Base-by-base conservation (phyloP, 2,113 vertebrate species). In the Mormyrus iriodes region DNA sequence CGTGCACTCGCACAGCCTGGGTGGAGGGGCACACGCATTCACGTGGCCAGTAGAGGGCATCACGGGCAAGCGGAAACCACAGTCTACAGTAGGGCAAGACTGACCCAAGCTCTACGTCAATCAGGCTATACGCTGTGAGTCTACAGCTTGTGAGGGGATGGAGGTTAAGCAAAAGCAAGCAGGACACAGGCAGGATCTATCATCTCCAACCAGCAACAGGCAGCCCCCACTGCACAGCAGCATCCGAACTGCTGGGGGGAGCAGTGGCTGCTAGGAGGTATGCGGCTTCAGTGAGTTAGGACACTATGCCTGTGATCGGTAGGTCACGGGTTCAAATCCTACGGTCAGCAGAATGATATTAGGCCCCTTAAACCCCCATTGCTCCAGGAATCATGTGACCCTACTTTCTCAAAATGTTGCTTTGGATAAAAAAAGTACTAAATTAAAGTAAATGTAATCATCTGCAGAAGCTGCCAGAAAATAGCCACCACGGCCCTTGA, bases 1-100 rank as follows among this genome's bases (percentile, higher is more conserved):
- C 1, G 98, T 99, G 94, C 98, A 99, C 93, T 99, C 98, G 83
- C 97, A 99, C 92, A 99, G 96, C 93, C 98, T 99, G 53, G 27
- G 42, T 12, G 79, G 27, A 35, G 49, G 15, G 69, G 52, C 31
- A 88, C 88, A 12, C 27, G 19, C 9, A 6, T 13, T 52, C 5
- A 49, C 6, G 4, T 17, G 27, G 10, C 61, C 61, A 69, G 61
- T n/a, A 69, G 61, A 27, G 61, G n/a, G 61, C 0, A 10, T 31
- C 3, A 3, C 1, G 61, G 9, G 61, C 61, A 69, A 69, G 27
- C 0, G 61, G 61, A 69, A 31, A 13, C 35, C 15, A 31, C 61
- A 9, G 44, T 19, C n/a, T 19, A 84, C 4, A 15, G 48, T 31
- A 27, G 48, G n/a, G 24, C 31, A n/a, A 46, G 46, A 52, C 85